Conservation (phyloP, 2,888 invertebrate genomes). For the Marronus borbonicus region DNA sequence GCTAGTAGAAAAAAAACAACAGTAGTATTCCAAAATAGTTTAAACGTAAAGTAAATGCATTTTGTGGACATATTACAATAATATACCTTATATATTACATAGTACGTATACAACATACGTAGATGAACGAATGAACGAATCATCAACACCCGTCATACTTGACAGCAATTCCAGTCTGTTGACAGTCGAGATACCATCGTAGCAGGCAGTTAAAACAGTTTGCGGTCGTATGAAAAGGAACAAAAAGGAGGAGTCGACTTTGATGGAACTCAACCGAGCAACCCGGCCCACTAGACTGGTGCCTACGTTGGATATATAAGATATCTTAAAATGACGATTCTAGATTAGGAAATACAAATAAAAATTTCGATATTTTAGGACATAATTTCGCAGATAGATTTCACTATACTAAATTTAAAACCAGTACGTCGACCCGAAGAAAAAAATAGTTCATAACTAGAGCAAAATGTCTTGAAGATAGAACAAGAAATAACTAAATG, state of each 20-base stretch:
- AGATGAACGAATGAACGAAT: neutral
- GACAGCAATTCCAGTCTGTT: conserved; percentile 55
- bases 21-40: too few species aligned
- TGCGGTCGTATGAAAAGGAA: conserved; percentile 27
- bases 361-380: too few species aligned
- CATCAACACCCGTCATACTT: conserved; percentile 47
- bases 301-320: conserved; percentile 53
- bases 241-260: conserved; percentile 55
- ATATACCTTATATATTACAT: too few species aligned
- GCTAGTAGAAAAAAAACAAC: too few species aligned
- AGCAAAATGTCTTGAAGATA: too few species aligned
- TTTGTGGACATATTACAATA: too few species aligned
- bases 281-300: conserved; percentile 63
- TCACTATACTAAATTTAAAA: too few species aligned
- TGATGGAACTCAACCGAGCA: conserved; percentile 62
- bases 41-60: too few species aligned
- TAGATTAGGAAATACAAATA: neutral
- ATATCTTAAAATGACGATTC: neutral
- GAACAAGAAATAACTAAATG: too few species aligned
- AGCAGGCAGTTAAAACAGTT: conserved; percentile 48
- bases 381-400: too few species aligned
- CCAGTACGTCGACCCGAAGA: too few species aligned
- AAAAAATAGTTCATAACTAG: too few species aligned
- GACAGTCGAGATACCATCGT: conserved; percentile 56
- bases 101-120: neutral